Evolutionary conservation across 2,888 invertebrate species (phyloP), one percentile per base, ranked within the genome.

Genomic region (Bembecia ichneumoniformis): DNA sequence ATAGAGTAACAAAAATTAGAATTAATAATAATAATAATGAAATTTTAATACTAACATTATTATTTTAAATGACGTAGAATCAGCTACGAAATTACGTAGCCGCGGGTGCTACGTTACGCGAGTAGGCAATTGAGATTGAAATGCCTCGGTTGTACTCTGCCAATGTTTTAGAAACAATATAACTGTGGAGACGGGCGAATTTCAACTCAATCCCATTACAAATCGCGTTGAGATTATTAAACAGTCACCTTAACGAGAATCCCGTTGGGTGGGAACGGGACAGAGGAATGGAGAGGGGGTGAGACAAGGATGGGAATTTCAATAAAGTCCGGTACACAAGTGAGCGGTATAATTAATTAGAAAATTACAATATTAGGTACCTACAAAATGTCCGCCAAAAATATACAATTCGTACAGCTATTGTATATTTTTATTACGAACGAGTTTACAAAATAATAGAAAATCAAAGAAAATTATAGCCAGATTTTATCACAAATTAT

Each of bases 191-290:
- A 40, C 65, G 64, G 58, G 63, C 62, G 67, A 69, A 71, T 68
- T 73, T 68, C 66, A 61, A 64, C 69, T 70, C 75, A 79, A 78
- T 77, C 69, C 74, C 76, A 77, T 78, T 75, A 77, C 59, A 68
- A 68, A 71, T 74, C 76, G 74, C 77, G 77, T 77, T 77, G 78
- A 77, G 77, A 79, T 78, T 74, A 77, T 78, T 78, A 77, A 74
- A 75, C 78, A 77, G 77, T 75, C 77, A 77, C 73, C 75, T 76
- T 77, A 77, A 76, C 68, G 74, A 73, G 77, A 71, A 74, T 64
- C 9, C 28, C 28, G 28, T 28, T 28, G 28, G 28, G 28, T 28
- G 28, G 28, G 63, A 67, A 60, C 64, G 60, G 56, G 59, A 60
- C 50, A 51, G 47, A 51, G 55, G 54, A 53, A 49, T 47, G 49